phyloP scores from a whole-genome alignment of 2,797 vertebrate species.

The Rhynchotus rufescens region DNA sequence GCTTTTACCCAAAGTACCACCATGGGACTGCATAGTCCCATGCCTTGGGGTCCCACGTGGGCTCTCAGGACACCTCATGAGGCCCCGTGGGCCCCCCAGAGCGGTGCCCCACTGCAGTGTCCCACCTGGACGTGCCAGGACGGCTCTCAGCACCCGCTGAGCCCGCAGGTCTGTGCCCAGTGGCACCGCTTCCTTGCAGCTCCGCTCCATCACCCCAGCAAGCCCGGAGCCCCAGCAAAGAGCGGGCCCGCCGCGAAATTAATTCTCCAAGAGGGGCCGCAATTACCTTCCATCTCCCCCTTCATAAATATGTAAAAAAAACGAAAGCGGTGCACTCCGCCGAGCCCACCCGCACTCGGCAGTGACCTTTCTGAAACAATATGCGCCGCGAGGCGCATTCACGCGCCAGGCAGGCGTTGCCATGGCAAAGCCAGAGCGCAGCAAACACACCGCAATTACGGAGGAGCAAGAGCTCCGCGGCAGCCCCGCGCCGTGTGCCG shows the following conservation, averaged over 20 bases:
- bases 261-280: neutral
- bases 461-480: neutral
- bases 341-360: conserved; percentile 40
- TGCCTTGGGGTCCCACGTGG: neutral
- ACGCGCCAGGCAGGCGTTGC: conserved; percentile 65
- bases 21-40: too few species aligned
- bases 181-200: neutral
- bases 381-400: conserved; percentile 35
- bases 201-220: neutral
- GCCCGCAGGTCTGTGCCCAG: neutral
- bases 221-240: neutral
- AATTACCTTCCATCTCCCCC: neutral
- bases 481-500: neutral
- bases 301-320: neutral
- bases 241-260: neutral
- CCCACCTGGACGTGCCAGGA: neutral
- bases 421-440: conserved; percentile 61
- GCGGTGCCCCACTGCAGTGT: fast-evolving
- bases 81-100: neutral
- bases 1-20: too few species aligned
- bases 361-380: conserved; percentile 66
- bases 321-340: neutral
- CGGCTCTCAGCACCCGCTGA: fast-evolving
- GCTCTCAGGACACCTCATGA: too few species aligned
- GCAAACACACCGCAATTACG: conserved; percentile 31